Evolutionary conservation across 2,888 invertebrate genomes (phyloP).

Genomic region (Elysia crispata): DNA sequence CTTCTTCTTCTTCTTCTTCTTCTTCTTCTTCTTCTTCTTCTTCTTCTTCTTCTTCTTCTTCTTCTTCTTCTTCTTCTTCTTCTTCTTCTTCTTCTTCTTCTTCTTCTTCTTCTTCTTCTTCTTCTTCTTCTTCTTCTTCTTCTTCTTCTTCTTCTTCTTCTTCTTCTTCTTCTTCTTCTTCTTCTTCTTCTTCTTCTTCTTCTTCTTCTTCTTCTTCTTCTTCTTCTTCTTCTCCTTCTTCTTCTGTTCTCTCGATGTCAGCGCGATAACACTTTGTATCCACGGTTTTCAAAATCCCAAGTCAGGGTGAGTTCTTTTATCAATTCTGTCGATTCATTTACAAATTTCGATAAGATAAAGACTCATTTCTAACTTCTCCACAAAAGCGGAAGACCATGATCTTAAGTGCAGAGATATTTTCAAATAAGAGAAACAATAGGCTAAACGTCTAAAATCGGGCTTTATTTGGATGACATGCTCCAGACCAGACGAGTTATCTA

Average conservation of each 20-base stretch:
- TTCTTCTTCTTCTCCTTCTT: slow-evolving; percentile 30
- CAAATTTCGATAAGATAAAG: too few relatives aligned
- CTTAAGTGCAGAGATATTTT: too few relatives aligned
- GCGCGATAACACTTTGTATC: too few relatives aligned
- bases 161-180: slow-evolving; percentile 34
- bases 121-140: neutral
- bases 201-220: slow-evolving; percentile 37
- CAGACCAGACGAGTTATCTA: too few relatives aligned
- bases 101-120: neutral
- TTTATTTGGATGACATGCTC: too few relatives aligned
- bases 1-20: neutral
- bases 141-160: neutral
- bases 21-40: neutral
- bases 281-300: too few relatives aligned
- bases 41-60: neutral
- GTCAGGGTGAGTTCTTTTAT: too few relatives aligned
- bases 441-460: too few relatives aligned
- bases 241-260: slow-evolving; percentile 13
- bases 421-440: too few relatives aligned
- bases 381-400: too few relatives aligned
- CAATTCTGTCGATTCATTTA: too few relatives aligned
- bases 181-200: slow-evolving; percentile 36
- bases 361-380: too few relatives aligned
- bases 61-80: neutral
- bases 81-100: neutral